A percentile compares a stretch with the other conserved stretches of the same genome.
Conservation (phyloP, 2,113 vertebrate species). For the Smithornis capensis region DNA sequence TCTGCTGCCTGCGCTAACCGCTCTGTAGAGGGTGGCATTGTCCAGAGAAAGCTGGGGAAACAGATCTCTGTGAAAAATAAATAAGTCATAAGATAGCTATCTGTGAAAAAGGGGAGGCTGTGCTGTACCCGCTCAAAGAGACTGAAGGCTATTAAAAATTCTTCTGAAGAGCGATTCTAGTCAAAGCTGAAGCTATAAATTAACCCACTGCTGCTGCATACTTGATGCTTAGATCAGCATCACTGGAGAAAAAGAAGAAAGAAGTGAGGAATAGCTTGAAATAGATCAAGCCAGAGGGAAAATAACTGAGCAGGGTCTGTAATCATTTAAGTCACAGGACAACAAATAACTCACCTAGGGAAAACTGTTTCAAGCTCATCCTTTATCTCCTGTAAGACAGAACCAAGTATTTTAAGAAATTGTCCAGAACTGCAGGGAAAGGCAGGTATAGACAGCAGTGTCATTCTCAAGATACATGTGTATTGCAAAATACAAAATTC, state of each 20-base stretch:
- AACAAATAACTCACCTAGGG: not conserved
- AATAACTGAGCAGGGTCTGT: not conserved
- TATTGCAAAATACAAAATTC: no score
- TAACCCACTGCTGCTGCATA: not conserved
- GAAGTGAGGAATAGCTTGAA: not conserved
- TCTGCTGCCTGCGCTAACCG: not conserved
- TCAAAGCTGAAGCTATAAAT: slow-evolving; percentile 1
- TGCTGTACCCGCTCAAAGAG: fast-evolving
- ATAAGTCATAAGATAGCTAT: fast-evolving
- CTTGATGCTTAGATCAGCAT: not conserved
- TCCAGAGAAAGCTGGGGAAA: not conserved
- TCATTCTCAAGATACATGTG: not conserved
- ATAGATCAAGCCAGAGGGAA: not conserved
- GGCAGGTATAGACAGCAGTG: not conserved
- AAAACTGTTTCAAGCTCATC: not conserved
- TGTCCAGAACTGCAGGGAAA: not conserved
- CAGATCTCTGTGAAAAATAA: not conserved
- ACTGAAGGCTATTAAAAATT: not conserved
- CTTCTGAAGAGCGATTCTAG: not conserved
- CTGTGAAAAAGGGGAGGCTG: not conserved
- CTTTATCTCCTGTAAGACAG: not conserved
- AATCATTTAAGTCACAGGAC: not conserved
- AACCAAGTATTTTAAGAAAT: not conserved
- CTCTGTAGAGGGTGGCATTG: not conserved
- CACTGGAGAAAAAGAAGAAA: not conserved